Evolutionary conservation across 2,113 vertebrate species (phyloP), one percentile per base, ranked within the genome.

Genomic region (Mirounga angustirostris): DNA sequence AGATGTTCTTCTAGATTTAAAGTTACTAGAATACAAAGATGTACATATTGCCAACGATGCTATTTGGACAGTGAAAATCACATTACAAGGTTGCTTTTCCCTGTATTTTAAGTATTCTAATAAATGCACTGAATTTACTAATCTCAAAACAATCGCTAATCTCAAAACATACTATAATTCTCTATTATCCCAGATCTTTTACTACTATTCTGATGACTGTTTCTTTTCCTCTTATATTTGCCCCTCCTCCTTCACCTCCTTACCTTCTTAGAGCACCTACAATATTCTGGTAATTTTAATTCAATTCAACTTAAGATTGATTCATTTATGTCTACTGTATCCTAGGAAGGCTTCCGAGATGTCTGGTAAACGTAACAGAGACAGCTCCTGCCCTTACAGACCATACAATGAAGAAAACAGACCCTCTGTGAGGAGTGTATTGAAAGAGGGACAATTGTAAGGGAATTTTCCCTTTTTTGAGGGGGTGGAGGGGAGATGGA

Each of bases 1-100:
- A 92, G 40, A 97, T 84, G 80, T 73, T 54, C 69, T 90, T 71
- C 69, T 85, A 98, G 71, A 67, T 96, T 85, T 93, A 11, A 98
- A 92, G 69, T 94, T 85, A 96, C 58, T 79, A 46, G 46, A 96
- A 89, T 26, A 87, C 30, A 96, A 89, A 5, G 36, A 58, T 73
- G 7, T 56, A 95, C 67, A 67, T 89, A 58, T 33, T 58, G 65
- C 19, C 56, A 83, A 12, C 40, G 28, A 95, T 61, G 74, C 10
- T 81, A 71, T 81, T 91, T 82, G 88, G 92, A 95, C 18, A 93
- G 43, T 59, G 10, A 69, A 91, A 93, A 94, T 73, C 76, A 94
- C 3, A 59, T 93, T 78, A 84, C 7, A 63, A 97, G 33, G 22
- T 43, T 83, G 28, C 4, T 59, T 94, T 78, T n/a, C 50, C 54